Evolutionary conservation across 2,113 vertebrate species (phyloP).

Genomic region (Cygnus buccinator): DNA sequence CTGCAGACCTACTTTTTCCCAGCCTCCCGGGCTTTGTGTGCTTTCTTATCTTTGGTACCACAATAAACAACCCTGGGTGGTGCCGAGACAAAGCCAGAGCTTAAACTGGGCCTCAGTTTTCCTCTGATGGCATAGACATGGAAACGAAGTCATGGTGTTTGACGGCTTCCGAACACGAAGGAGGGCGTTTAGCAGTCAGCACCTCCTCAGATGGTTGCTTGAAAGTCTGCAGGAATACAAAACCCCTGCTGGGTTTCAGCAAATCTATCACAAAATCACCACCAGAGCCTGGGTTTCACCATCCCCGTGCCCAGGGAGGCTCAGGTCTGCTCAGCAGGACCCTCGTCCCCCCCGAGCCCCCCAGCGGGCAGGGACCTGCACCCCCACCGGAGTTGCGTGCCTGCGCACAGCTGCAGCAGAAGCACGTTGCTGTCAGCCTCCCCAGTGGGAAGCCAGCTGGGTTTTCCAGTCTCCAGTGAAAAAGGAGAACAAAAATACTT

Average conservation of each 20-base stretch:
- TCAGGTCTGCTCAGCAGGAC: neutral
- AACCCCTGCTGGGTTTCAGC: neutral
- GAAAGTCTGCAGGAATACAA: neutral
- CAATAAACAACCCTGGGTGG: neutral
- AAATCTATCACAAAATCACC: neutral
- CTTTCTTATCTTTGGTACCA: neutral
- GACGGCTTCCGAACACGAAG: neutral
- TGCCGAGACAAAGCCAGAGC: rapidly evolving
- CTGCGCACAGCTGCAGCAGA: neutral
- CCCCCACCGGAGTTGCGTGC: neutral
- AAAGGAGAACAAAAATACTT: neutral
- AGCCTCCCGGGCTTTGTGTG: neutral
- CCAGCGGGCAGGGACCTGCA: neutral
- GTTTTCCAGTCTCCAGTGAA: neutral
- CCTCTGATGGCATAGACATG: neutral
- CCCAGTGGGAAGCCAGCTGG: neutral
- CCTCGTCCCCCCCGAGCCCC: neutral
- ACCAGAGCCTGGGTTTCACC: neutral
- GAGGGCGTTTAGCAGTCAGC: neutral
- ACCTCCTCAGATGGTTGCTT: neutral
- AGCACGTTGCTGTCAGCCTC: neutral
- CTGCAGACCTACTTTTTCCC: neutral
- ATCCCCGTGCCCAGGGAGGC: neutral
- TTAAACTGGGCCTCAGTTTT: neutral
- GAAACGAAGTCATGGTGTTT: neutral